A percentile compares a stretch with the other conserved stretches of the same genome.
These are phyloP conservation scores for Rhabditoides inermis DNA, from an alignment of 2,888 invertebrate species.

Conservation along the genomic window DNA sequence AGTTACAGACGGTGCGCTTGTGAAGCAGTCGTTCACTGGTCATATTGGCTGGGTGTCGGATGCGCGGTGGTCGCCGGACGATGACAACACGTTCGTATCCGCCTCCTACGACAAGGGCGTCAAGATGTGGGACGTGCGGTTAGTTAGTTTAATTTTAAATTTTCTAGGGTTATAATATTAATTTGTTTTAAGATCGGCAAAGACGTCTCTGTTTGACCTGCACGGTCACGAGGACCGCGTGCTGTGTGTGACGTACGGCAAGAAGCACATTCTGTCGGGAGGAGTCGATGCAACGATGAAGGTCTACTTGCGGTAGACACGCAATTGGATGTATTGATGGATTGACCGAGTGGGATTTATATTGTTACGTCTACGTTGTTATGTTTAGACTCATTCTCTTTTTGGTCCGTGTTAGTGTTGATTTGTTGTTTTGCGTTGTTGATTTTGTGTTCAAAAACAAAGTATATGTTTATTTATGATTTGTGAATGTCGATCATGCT, in stretches of 20 bases:
- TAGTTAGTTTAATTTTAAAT: not conserved
- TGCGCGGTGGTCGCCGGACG: constrained; percentile 76
- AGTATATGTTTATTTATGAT: too few relatives aligned
- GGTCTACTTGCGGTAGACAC: too few relatives aligned
- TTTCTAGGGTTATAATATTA: not conserved
- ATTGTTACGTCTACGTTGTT: too few relatives aligned
- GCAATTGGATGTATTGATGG: too few relatives aligned
- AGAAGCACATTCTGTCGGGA: constrained; percentile 74
- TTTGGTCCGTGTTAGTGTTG: too few relatives aligned
- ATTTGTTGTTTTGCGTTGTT: too few relatives aligned
- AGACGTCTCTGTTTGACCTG: constrained; percentile 82
- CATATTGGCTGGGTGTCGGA: constrained; percentile 82
- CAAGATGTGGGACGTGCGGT: constrained; percentile 82
- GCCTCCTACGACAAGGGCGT: constrained; percentile 81
- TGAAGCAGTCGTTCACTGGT: constrained; percentile 77
- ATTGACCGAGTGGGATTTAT: too few relatives aligned
- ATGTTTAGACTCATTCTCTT: too few relatives aligned
- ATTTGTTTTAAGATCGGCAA: constrained; percentile 63
- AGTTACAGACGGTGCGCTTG: constrained; percentile 62
- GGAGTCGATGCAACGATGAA: constrained; percentile 85
- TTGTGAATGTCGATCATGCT: too few relatives aligned
- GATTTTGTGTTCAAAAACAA: too few relatives aligned
- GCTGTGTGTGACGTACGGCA: constrained; percentile 85
- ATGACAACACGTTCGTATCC: constrained; percentile 78
- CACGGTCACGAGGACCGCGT: constrained; percentile 85